Evolutionary conservation across 1,140 invertebrate genomes (phyloP), one percentile per base, ranked within the genome.

Genomic region (Drosophila chauvacae): DNA sequence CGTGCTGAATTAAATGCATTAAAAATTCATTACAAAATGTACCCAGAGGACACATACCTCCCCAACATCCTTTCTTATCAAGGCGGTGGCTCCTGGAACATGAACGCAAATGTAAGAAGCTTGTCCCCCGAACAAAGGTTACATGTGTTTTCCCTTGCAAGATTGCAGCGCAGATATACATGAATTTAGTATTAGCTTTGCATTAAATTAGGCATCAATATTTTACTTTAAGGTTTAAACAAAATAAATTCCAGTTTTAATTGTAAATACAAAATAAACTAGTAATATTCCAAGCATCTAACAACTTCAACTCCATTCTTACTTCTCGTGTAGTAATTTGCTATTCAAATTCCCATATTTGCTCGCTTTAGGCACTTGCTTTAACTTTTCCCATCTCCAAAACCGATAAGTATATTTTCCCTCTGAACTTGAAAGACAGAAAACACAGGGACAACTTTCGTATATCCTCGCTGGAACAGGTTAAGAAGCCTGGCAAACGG

Each of bases 21-120:
- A 88, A 88, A 88, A 90, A 88, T 90, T 62, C 70, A 88, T 84
- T 68, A 74, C 80, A 75, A 84, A 84, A 55, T 77, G 77, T 65
- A 71, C 73, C 77, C 50, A 44, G n/a, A 77, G 70, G 37, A 72
- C 44, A 60, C 23, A 44, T 23, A 13, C 14, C 14, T 4, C 26
- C 51, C 23, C 44, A 11, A 33, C 33, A 18, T 41, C 13, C 18
- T 33, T n/a, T 6, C 18, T 20, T 16, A 7, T 1, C 1, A 20
- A 48, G 56, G 16, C 74, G 61, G 47, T 58, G 55, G 28, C 42
- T 69, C 47, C 50, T 63, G 53, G 3, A 64, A 78, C 76, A 78
- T 64, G 66, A 26, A 64, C 76, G 50, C 57, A 64, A 77, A 71
- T 84, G 66, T 55, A 81, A 78, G 78, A 81, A 78, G 57, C 74